These are phyloP conservation scores for Nematostella vectensis DNA, from an alignment of 92 coral and sea anemone genomes.

Conservation along the genomic window DNA sequence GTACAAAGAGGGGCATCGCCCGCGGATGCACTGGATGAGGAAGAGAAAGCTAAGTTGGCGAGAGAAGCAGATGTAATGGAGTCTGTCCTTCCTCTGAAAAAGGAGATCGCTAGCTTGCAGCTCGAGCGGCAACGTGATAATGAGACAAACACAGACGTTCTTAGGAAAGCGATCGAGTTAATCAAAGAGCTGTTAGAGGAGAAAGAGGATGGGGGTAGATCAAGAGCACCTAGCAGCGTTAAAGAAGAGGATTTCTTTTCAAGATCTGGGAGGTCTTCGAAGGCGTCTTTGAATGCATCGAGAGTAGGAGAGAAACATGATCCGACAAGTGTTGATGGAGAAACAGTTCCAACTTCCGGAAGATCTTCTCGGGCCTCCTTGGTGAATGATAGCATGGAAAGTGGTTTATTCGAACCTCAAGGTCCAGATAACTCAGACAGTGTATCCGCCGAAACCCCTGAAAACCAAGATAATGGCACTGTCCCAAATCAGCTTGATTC, in stretches of 20 bases:
- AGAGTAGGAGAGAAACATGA: too few species aligned
- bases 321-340: too few species aligned
- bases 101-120: constrained; percentile 67
- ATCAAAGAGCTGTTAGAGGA: constrained; percentile 38
- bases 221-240: constrained; percentile 7
- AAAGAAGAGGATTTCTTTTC: too few species aligned
- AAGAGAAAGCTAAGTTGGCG: constrained; percentile 22
- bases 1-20: constrained; percentile 22
- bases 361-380: background rate
- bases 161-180: constrained; percentile 57
- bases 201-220: constrained; percentile 7
- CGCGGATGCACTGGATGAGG: constrained; percentile 8
- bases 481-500: background rate
- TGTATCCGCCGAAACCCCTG: background rate
- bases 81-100: constrained; percentile 49
- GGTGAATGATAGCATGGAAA: background rate
- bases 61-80: constrained; percentile 50
- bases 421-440: background rate
- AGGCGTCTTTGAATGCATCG: background rate
- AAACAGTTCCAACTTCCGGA: background rate
- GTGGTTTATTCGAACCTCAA: too few species aligned
- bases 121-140: constrained; percentile 69
- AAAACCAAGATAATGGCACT: background rate
- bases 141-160: constrained; percentile 37
- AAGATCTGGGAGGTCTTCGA: constrained; percentile 4